Conservation (phyloP, 1,140 invertebrate species). For the Zaprionus nigranus region DNA sequence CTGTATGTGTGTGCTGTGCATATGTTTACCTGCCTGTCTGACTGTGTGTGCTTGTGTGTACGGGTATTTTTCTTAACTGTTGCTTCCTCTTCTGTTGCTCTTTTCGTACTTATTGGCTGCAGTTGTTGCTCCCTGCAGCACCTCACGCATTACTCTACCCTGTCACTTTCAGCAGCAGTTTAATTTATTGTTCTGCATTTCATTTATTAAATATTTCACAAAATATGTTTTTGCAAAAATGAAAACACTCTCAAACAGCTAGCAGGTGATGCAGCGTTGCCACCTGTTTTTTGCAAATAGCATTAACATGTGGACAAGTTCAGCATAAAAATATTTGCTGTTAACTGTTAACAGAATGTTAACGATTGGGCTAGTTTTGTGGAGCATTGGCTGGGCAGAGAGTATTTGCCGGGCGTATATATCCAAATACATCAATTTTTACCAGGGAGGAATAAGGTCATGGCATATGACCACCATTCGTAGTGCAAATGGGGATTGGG, state of each 20-base stretch:
- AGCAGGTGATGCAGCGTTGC: constrained; percentile 47
- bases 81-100: constrained; percentile 52
- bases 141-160: not conserved
- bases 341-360: constrained; percentile 2
- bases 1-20: constrained; percentile 2
- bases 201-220: constrained; percentile 4
- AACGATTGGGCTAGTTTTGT: not conserved
- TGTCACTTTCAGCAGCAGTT: not conserved
- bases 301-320: not conserved
- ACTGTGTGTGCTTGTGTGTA: constrained; percentile 9
- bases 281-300: constrained; percentile 15
- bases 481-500: too few species aligned
- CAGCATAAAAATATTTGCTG: constrained; percentile 15
- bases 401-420: too few species aligned
- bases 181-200: not conserved
- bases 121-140: not conserved
- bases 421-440: too few species aligned
- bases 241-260: constrained; percentile 36
- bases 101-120: not conserved
- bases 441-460: too few species aligned
- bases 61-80: constrained; percentile 46
- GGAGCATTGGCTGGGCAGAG: too few species aligned
- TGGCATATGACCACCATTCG: too few species aligned
- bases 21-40: constrained; percentile 6
- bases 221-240: constrained; percentile 34